A percentile compares a stretch with the other conserved stretches of the same genome.
Conservation (phyloP, 2,888 invertebrate species). For the Agriopis aurantiaria region DNA sequence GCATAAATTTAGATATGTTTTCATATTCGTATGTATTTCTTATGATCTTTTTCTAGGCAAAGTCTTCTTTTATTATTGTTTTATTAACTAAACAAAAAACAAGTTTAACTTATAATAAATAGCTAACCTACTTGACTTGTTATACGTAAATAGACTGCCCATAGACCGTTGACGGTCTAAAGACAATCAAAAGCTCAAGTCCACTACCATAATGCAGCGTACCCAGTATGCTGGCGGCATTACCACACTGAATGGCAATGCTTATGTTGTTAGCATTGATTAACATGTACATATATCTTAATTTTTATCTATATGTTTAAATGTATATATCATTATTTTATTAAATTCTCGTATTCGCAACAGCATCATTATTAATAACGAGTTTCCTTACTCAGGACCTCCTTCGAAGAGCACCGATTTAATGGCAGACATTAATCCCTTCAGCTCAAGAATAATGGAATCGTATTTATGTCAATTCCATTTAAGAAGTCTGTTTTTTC, state of each 20-base stretch:
- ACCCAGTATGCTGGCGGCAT: too few relatives aligned
- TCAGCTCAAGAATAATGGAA: conserved; percentile 44
- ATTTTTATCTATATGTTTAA: neutral
- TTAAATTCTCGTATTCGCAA: neutral
- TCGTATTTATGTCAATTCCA: conserved; percentile 6
- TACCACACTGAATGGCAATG: too few relatives aligned
- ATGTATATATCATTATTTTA: neutral
- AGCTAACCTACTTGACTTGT: too few relatives aligned
- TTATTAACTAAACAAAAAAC: too few relatives aligned
- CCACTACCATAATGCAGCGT: too few relatives aligned
- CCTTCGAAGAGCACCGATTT: conserved; percentile 59
- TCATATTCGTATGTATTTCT: neutral
- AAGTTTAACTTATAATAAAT: too few relatives aligned
- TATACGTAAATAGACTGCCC: too few relatives aligned
- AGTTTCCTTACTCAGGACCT: conserved; percentile 11
- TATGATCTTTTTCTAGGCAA: neutral
- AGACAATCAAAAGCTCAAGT: too few relatives aligned
- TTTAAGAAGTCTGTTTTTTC: neutral
- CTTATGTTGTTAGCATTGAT: too few relatives aligned
- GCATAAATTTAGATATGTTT: neutral
- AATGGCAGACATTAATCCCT: conserved; percentile 75
- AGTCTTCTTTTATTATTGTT: too few relatives aligned
- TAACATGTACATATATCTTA: too few relatives aligned
- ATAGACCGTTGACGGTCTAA: too few relatives aligned
- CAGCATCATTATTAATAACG: conserved; percentile 8